Percentiles rank a stretch among this genome's conserved stretches.
These are phyloP conservation scores for Mycogona germanica DNA, from an alignment of 2,888 invertebrate species.

Conservation along the genomic window DNA sequence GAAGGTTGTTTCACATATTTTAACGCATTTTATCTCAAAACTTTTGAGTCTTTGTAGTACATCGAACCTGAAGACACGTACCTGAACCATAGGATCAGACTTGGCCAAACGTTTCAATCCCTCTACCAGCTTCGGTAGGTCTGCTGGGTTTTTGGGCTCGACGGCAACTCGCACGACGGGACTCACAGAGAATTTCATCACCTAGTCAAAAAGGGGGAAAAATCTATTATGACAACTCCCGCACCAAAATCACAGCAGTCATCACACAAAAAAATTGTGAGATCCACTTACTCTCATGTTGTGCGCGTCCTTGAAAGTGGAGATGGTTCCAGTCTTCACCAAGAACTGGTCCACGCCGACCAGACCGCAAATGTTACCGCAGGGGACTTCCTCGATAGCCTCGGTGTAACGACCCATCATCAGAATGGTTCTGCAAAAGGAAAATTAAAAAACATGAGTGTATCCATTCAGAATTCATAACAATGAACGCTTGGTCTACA, in stretches of 20 bases:
- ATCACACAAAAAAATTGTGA: not conserved
- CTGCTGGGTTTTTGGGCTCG: conserved; percentile 97
- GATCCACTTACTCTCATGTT: conserved; percentile 58
- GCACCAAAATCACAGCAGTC: not conserved
- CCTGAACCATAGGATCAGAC: conserved; percentile 97
- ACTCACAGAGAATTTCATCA: conserved; percentile 99
- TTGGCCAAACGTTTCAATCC: conserved; percentile 97
- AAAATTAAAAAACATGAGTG: not conserved
- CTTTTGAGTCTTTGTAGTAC: not conserved
- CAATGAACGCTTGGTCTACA: too few species aligned
- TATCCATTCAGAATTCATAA: too few species aligned
- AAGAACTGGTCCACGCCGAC: conserved; percentile 99
- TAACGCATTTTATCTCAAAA: not conserved
- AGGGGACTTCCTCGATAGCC: conserved; percentile 98
- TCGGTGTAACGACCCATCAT: conserved; percentile 99
- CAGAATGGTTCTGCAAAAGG: conserved; percentile 65
- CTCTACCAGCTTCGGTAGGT: conserved; percentile 97
- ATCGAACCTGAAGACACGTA: conserved; percentile 20
- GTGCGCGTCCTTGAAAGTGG: conserved; percentile 98
- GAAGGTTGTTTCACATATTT: not conserved
- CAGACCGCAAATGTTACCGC: conserved; percentile 97
- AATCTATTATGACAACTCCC: not conserved
- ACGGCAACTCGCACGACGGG: conserved; percentile 99
- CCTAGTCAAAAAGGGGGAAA: too few species aligned
- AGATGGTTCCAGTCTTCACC: conserved; percentile 98